Evolutionary conservation across 2,113 vertebrate genomes (phyloP).

Genomic region (Neogobius melanostomus): DNA sequence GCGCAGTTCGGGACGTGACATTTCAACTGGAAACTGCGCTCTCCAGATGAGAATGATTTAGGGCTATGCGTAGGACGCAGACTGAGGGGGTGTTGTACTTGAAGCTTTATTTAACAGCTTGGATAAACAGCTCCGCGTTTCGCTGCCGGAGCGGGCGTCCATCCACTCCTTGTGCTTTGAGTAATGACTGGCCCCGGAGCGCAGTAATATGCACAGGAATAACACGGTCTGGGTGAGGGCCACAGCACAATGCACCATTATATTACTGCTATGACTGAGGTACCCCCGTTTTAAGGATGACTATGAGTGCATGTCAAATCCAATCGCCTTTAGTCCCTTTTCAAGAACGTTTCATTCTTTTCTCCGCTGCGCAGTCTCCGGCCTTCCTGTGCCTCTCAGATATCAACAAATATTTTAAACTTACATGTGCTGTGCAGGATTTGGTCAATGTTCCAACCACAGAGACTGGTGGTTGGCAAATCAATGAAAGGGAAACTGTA

Average conservation of each 20-base stretch:
- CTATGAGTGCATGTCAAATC: constrained; percentile 56
- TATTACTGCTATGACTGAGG: constrained; percentile 56
- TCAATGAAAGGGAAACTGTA: constrained; percentile 40
- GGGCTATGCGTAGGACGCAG: constrained; percentile 25
- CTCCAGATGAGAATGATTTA: constrained; percentile 79
- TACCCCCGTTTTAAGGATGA: constrained; percentile 51
- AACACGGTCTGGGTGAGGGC: constrained; percentile 66
- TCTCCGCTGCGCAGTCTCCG: constrained; percentile 35
- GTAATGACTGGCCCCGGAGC: constrained; percentile 59
- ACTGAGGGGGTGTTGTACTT: constrained; percentile 69
- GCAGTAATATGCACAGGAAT: constrained; percentile 75
- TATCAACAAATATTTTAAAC: constrained; percentile 71
- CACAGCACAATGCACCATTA: constrained; percentile 73
- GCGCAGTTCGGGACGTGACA: constrained; percentile 80
- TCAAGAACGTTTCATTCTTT: constrained; percentile 50
- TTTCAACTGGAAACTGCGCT: constrained; percentile 81
- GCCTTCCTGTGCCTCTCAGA: constrained; percentile 58
- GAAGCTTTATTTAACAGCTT: constrained; percentile 76
- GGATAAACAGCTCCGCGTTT: constrained; percentile 78
- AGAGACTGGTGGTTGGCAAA: constrained; percentile 20
- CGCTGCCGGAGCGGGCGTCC: constrained; percentile 57
- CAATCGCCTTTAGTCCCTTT: constrained; percentile 55
- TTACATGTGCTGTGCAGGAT: constrained; percentile 38
- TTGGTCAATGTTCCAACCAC: constrained; percentile 52
- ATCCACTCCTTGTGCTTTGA: constrained; percentile 64